Conservation (phyloP, 35 echinoderm and acorn worm species). For the Amphiura filiformis region DNA sequence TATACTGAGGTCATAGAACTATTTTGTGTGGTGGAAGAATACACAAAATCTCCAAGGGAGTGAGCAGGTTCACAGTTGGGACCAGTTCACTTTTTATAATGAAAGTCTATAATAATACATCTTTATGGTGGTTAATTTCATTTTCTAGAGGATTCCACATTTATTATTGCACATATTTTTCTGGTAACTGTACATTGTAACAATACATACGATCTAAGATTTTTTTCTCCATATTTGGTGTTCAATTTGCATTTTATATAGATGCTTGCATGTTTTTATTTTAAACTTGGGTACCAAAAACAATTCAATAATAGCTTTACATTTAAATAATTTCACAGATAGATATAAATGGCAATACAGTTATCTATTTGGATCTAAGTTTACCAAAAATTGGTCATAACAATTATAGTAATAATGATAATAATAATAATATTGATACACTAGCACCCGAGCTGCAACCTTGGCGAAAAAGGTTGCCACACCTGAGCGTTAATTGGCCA, state of each 20-base stretch:
- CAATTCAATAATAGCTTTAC: not conserved
- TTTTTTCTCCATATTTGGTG: not conserved
- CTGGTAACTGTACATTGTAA: not conserved
- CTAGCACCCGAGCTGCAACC: not conserved
- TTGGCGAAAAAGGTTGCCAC: too few species aligned
- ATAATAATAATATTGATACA: not conserved
- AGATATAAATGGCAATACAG: not conserved
- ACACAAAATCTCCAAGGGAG: too few species aligned
- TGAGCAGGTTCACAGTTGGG: too few species aligned
- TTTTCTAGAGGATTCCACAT: not conserved
- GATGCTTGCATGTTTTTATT: not conserved
- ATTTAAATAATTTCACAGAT: not conserved
- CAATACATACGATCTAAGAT: not conserved
- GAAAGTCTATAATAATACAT: too few species aligned
- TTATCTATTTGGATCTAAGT: not conserved
- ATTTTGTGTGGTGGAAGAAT: too few species aligned
- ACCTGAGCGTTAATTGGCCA: too few species aligned
- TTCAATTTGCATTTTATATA: not conserved
- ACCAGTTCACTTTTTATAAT: too few species aligned
- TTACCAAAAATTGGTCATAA: not conserved
- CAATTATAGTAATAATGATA: too few species aligned
- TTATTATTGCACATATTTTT: conserved; percentile 5
- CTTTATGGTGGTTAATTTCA: not conserved
- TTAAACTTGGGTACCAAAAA: not conserved
- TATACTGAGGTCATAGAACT: too few species aligned